Percentiles rank a stretch among this genome's conserved stretches.
Evolutionary conservation across 2,113 vertebrate species (phyloP).

Genomic region (Uropsilus gracilis): DNA sequence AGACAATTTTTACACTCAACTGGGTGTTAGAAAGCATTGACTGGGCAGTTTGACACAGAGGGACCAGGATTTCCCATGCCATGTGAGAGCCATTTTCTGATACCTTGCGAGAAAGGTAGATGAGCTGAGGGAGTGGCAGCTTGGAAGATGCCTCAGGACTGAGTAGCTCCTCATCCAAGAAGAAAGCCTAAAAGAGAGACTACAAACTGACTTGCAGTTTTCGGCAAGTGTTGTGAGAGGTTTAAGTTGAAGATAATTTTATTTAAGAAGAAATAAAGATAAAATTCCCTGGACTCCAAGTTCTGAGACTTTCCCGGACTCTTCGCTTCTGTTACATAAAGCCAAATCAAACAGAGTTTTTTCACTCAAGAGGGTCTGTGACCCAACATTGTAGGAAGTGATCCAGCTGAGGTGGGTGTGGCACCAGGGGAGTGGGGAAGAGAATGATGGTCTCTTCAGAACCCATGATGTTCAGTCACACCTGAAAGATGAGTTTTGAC

Average conservation of each 20-base stretch:
- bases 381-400: background rate
- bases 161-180: background rate
- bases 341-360: background rate
- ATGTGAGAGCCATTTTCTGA: background rate
- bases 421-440: rapidly evolving
- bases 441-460: too few relatives aligned
- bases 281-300: background rate
- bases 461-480: background rate
- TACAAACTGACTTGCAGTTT: background rate
- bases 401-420: rapidly evolving
- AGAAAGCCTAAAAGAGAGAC: background rate
- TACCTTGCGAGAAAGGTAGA: background rate
- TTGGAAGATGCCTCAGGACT: background rate
- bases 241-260: background rate
- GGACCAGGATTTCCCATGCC: background rate
- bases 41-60: background rate
- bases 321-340: background rate
- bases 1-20: background rate
- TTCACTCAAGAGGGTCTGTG: background rate
- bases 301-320: background rate
- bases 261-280: background rate
- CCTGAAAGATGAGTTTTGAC: background rate
- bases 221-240: background rate
- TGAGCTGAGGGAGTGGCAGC: background rate
- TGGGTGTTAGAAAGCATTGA: background rate